These are phyloP conservation scores for Diphyllodes magnificus DNA, from an alignment of 2,113 vertebrate species.

Conservation along the genomic window DNA sequence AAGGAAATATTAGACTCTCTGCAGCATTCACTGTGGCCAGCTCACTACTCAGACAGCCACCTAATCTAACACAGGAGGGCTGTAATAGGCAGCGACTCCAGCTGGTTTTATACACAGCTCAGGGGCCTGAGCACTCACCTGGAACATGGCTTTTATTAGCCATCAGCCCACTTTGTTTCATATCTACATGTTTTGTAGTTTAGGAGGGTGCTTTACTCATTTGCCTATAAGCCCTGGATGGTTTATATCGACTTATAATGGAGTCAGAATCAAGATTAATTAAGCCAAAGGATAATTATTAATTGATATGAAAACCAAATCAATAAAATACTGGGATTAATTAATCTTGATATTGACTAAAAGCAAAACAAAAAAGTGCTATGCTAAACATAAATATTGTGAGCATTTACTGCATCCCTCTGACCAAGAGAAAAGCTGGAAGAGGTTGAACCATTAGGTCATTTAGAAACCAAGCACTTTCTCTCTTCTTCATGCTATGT, in stretches of 20 bases:
- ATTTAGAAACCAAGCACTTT: not conserved
- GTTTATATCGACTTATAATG: slow-evolving; percentile 33
- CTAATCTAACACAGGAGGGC: not conserved
- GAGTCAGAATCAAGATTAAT: slow-evolving; percentile 61
- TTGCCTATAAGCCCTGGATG: not conserved
- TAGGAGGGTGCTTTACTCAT: not conserved
- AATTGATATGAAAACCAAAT: slow-evolving; percentile 54
- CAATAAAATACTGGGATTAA: slow-evolving; percentile 59
- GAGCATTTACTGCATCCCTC: not conserved
- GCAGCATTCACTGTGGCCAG: not conserved
- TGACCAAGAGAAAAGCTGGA: not conserved
- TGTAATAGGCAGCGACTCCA: not conserved
- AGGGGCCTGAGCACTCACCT: not conserved
- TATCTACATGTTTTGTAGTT: not conserved
- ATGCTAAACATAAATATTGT: not conserved
- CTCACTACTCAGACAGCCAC: not conserved
- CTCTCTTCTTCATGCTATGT: not conserved
- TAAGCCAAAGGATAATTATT: slow-evolving; percentile 52
- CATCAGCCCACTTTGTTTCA: not conserved
- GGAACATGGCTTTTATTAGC: not conserved
- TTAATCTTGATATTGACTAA: slow-evolving; percentile 64
- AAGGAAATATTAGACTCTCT: not conserved
- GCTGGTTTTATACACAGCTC: not conserved
- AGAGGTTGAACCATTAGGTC: not conserved
- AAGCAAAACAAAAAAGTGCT: not conserved